These are phyloP conservation scores for Synaphobranchus kaupii DNA, from an alignment of 2,797 vertebrate species.

Conservation along the genomic window DNA sequence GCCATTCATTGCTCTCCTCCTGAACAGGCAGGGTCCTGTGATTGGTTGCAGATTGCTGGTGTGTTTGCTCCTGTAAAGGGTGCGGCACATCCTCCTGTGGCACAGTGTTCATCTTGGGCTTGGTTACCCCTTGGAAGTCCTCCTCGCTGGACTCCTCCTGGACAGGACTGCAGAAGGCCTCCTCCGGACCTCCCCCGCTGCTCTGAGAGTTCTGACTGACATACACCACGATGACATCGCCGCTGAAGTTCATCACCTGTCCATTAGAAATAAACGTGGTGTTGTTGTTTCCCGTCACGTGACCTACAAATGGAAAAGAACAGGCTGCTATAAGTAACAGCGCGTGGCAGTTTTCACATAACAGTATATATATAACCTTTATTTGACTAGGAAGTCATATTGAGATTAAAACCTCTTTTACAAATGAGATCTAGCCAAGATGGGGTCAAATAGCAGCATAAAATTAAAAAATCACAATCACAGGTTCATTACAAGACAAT, in stretches of 20 bases:
- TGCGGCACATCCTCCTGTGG: constrained; percentile 3
- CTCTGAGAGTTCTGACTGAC: constrained; percentile 87
- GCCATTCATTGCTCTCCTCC: constrained; percentile 19
- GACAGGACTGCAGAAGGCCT: constrained; percentile 82
- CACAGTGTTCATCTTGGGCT: constrained; percentile 50
- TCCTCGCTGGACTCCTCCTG: constrained; percentile 86
- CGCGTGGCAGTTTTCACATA: neutral
- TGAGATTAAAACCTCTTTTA: no score
- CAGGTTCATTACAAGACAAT: no score
- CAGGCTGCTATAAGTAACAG: neutral
- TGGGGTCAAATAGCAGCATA: no score
- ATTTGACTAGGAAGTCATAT: no score
- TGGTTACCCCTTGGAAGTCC: constrained; percentile 73
- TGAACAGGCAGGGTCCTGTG: constrained; percentile 23
- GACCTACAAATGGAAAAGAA: constrained; percentile 69
- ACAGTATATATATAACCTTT: no score
- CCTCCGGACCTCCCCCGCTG: constrained; percentile 62
- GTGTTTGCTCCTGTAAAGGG: constrained; percentile 21
- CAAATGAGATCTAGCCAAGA: no score
- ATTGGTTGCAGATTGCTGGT: neutral
- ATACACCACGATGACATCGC: constrained; percentile 94
- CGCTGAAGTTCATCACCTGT: constrained; percentile 98
- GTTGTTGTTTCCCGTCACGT: constrained; percentile 92
- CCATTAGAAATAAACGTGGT: constrained; percentile 97
- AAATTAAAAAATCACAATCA: no score